Conservation (phyloP, 2,797 vertebrate genomes). For the Arvicola amphibius region DNA sequence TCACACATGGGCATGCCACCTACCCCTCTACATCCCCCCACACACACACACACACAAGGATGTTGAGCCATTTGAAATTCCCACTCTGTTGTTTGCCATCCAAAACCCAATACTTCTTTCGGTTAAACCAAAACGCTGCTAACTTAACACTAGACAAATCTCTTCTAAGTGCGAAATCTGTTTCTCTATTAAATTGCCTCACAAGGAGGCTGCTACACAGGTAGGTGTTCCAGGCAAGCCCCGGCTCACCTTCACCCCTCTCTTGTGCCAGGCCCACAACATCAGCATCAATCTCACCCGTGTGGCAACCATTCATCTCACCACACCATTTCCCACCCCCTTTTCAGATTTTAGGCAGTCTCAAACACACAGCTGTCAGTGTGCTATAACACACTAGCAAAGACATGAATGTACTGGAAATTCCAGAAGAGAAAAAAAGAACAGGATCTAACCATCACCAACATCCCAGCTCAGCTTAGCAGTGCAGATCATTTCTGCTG, state of each 20-base stretch:
- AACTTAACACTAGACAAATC: conserved; percentile 24
- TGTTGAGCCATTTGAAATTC: neutral
- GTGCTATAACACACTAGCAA: neutral
- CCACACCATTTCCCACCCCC: neutral
- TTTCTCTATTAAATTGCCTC: neutral
- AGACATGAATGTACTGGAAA: conserved; percentile 27
- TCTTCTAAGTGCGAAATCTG: neutral
- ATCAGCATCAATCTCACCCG: neutral
- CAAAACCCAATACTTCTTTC: neutral
- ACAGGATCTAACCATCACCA: neutral
- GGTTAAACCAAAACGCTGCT: neutral
- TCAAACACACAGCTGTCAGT: neutral
- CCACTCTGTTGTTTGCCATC: neutral
- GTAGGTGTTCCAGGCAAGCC: neutral
- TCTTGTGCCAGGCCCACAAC: too few relatives aligned
- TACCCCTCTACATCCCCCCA: too few relatives aligned
- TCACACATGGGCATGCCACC: neutral
- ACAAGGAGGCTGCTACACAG: neutral
- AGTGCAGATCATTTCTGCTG: neutral
- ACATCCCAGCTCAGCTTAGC: neutral
- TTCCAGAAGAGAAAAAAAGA: conserved; percentile 6
- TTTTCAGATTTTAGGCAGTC: neutral
- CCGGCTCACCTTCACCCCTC: neutral
- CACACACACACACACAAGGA: neutral
- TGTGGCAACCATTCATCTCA: neutral